phyloP scores from a whole-genome alignment of 1,140 invertebrate species.

The Drosophila busckii region DNA sequence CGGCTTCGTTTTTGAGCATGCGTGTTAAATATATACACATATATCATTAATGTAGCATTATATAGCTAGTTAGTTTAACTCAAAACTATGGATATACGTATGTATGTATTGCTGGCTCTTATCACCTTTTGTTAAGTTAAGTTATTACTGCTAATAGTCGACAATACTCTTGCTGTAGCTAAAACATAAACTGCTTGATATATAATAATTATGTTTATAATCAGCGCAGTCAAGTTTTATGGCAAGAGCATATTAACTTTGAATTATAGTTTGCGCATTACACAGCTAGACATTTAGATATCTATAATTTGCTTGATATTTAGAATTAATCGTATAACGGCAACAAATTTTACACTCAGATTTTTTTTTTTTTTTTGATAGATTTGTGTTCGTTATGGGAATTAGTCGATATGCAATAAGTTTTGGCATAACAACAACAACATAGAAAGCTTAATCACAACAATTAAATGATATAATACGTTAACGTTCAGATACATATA shows the following conservation, averaged over 20 bases:
- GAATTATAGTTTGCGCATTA: conserved; percentile 11
- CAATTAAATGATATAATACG: conserved; percentile 8
- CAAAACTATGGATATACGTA: not conserved
- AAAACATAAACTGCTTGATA: no score
- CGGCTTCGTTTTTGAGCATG: conserved; percentile 59
- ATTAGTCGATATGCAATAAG: no score
- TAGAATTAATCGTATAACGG: no score
- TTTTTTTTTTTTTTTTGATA: not conserved
- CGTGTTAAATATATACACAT: conserved; percentile 15
- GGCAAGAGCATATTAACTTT: not conserved
- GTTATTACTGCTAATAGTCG: not conserved
- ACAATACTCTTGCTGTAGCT: no score
- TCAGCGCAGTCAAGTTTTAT: no score
- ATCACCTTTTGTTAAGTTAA: conserved; percentile 18
- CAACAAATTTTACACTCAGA: no score
- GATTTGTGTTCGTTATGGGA: conserved; percentile 13
- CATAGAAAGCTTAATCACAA: conserved; percentile 59
- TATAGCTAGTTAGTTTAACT: not conserved
- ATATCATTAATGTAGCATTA: not conserved
- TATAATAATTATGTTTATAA: no score
- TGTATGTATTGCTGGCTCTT: conserved; percentile 6
- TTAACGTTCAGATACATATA: not conserved
- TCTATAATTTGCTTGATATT: not conserved
- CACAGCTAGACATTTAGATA: conserved; percentile 11
- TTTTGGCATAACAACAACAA: no score